A percentile compares a stretch with the other conserved stretches of the same genome.
These are phyloP conservation scores for Monopis laevigella DNA, from an alignment of 2,888 invertebrate species.

Conservation along the genomic window DNA sequence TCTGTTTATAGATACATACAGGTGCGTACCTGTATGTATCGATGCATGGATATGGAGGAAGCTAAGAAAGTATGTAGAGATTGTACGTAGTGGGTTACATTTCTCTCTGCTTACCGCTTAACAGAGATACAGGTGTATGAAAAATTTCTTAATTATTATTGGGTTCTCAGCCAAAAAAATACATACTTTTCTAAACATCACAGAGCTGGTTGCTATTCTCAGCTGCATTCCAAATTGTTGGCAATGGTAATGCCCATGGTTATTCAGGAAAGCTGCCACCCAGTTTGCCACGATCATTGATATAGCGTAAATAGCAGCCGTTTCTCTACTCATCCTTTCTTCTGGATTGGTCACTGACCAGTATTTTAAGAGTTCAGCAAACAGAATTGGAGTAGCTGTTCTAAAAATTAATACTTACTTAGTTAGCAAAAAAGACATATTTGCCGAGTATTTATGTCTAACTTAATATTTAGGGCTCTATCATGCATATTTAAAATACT, in stretches of 20 bases:
- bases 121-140: not conserved
- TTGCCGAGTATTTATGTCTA: too few relatives aligned
- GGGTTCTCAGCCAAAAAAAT: too few relatives aligned
- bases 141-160: not conserved
- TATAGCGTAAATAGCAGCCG: constrained; percentile 65
- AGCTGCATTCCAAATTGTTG: constrained; percentile 77
- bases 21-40: too few relatives aligned
- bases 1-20: not conserved
- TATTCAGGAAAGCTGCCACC: constrained; percentile 68
- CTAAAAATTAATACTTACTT: too few relatives aligned
- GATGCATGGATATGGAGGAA: too few relatives aligned
- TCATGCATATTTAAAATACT: too few relatives aligned
- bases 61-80: too few relatives aligned
- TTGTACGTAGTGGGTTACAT: too few relatives aligned
- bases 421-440: too few relatives aligned
- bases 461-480: too few relatives aligned
- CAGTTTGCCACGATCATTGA: constrained; percentile 52
- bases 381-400: constrained; percentile 69
- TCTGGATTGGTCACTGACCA: constrained; percentile 58
- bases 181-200: constrained; percentile 80
- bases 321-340: constrained; percentile 36
- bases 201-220: constrained; percentile 74
- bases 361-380: constrained; percentile 57
- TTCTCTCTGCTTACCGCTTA: too few relatives aligned
- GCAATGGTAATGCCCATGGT: constrained; percentile 75